phyloP scores from a whole-genome alignment of 2,113 vertebrate species.

The Centropristis striata region DNA sequence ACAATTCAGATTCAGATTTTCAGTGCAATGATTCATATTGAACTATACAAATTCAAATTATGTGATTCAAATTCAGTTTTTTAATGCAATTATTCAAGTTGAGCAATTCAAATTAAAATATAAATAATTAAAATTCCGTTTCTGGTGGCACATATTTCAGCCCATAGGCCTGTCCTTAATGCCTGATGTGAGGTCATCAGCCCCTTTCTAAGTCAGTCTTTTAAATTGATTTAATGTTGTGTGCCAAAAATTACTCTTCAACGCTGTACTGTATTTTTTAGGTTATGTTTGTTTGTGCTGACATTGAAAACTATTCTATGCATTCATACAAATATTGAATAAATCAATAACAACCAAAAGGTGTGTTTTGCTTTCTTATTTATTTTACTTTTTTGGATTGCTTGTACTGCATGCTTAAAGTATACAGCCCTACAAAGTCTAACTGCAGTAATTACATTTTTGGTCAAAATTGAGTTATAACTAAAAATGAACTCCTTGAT shows the following conservation, averaged over 20 bases:
- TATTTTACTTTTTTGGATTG: background rate
- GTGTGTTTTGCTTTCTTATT: background rate
- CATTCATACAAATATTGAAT: slow-evolving; percentile 43
- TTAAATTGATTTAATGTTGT: slow-evolving; percentile 12
- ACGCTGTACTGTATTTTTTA: slow-evolving; percentile 20
- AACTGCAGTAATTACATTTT: too few species aligned
- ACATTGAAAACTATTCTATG: slow-evolving; percentile 46
- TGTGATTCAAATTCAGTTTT: too few species aligned
- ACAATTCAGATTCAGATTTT: too few species aligned
- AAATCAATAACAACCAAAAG: slow-evolving; percentile 35
- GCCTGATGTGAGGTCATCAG: slow-evolving; percentile 14
- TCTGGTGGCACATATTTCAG: too few species aligned
- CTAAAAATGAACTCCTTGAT: too few species aligned
- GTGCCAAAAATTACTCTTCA: slow-evolving; percentile 60
- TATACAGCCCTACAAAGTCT: too few species aligned
- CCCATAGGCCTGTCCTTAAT: slow-evolving; percentile 24
- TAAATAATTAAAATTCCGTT: too few species aligned
- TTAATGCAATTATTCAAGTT: too few species aligned
- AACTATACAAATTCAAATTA: too few species aligned
- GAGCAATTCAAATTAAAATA: too few species aligned
- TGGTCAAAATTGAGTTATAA: too few species aligned
- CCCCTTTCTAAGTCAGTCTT: background rate
- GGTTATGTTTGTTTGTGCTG: slow-evolving; percentile 40
- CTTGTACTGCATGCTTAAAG: background rate
- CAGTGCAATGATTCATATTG: too few species aligned